Evolutionary conservation across 2,113 vertebrate genomes (phyloP).

Genomic region (Rhynchopsitta pachyrhyncha): DNA sequence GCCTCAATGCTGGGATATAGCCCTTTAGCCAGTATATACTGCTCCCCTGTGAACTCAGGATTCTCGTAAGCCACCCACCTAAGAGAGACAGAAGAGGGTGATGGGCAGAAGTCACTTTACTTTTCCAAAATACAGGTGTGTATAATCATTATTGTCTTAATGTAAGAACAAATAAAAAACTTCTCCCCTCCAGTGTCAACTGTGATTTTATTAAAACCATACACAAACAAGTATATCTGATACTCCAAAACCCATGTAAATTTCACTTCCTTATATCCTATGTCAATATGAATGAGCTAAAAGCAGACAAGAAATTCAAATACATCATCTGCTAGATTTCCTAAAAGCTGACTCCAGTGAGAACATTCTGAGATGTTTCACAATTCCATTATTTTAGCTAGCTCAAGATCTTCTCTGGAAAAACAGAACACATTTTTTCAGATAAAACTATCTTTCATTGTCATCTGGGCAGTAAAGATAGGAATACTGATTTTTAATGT

Average conservation of each 20-base stretch:
- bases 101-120: neutral
- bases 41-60: constrained; percentile 88
- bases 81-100: neutral
- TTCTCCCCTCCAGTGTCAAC: neutral
- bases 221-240: neutral
- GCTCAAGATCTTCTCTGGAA: neutral
- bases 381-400: neutral
- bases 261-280: neutral
- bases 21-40: constrained; percentile 91
- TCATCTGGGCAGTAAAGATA: neutral
- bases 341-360: neutral
- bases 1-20: constrained; percentile 85
- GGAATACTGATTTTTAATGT: neutral
- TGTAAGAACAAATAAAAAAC: neutral
- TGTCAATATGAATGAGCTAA: neutral
- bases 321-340: neutral
- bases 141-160: neutral
- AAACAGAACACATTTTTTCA: neutral
- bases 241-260: neutral
- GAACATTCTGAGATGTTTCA: neutral
- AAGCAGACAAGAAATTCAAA: neutral
- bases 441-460: neutral
- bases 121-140: neutral
- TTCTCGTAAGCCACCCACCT: constrained; percentile 96
- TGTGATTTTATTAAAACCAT: neutral